A percentile compares a stretch with the other conserved stretches of the same genome.
These are phyloP conservation scores for Terebella lapidaria DNA, from an alignment of 2,888 invertebrate genomes.

Conservation along the genomic window DNA sequence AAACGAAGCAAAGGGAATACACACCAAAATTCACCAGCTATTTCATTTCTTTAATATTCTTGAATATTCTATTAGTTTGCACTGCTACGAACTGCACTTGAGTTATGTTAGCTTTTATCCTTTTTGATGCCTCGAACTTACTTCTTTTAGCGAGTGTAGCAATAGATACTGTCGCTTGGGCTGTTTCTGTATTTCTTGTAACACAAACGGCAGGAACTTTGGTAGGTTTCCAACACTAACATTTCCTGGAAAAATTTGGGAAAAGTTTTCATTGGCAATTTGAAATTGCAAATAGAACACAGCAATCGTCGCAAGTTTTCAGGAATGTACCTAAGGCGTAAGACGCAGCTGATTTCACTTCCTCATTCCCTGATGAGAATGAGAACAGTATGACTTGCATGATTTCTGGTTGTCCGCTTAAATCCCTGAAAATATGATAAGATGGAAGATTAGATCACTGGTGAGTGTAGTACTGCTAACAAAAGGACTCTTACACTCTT, in stretches of 20 bases:
- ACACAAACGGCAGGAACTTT: constrained; percentile 87
- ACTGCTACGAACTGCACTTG: too few relatives aligned
- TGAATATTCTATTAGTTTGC: too few relatives aligned
- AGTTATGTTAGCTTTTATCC: too few relatives aligned
- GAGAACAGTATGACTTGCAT: constrained; percentile 65
- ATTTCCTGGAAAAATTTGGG: constrained; percentile 60
- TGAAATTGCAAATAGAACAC: too few relatives aligned
- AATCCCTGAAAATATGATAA: constrained; percentile 39
- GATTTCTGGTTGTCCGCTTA: constrained; percentile 50
- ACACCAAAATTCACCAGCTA: too few relatives aligned
- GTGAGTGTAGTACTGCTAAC: background rate
- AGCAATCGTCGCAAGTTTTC: too few relatives aligned
- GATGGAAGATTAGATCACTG: too few relatives aligned
- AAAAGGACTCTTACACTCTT: background rate
- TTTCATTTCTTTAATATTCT: too few relatives aligned
- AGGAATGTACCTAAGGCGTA: constrained; percentile 85
- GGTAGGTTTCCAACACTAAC: constrained; percentile 92
- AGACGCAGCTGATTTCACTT: constrained; percentile 95
- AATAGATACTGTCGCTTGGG: constrained; percentile 93
- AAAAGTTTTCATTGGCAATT: too few relatives aligned
- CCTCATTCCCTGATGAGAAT: constrained; percentile 87
- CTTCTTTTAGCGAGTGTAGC: constrained; percentile 95
- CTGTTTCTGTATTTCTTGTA: constrained; percentile 87
- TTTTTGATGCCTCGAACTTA: too few relatives aligned
- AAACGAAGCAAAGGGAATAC: constrained; percentile 4